Evolutionary conservation across 2,888 invertebrate species (phyloP), one percentile per base, ranked within the genome.

Genomic region (Macrosoma leucophasiata): DNA sequence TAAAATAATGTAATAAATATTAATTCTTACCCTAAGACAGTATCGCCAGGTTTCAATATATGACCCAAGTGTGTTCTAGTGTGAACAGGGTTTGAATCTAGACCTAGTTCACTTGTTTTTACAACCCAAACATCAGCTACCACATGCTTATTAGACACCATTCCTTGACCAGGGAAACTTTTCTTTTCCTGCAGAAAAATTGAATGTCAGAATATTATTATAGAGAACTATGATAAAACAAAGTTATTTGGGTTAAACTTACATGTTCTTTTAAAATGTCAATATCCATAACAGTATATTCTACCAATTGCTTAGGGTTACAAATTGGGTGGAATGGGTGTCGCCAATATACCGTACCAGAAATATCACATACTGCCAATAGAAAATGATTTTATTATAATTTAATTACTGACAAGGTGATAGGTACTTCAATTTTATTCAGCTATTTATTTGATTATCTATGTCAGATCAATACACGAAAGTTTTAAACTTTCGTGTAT

Each of bases 51-150:
- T 61, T 93, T 93, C 25, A 99, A 84, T 43, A 98, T 73, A 67
- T 97, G 95, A 0, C 99, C 99, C 26, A 99, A 84, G 84, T 99
- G 99, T 2, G 97, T 96, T 46, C 93, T 89, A 4, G 95, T 90
- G 63, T 97, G 97, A 46, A 93, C 89, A 0, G 91, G 89, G 51
- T 90, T 93, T 23, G 93, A 91, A 42, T 90, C 91, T 1, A 91
- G 79, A 1, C 98, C 98, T 29, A 96, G 76, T 53, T 96, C 95
- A 33, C 91, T 92, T 10, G 95, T 89, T 63, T 91, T 92, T 1
- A 96, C 94, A 1, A 99, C 88, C 96, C 97, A 99, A 15, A 94
- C 91, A 71, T 99, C 98, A 3, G 96, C 93, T 29, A 97, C 78
- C 2, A 92, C 89, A 71, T 98, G 97, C 84, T 93, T 95, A 36